Conservation (phyloP, 2,888 invertebrate species). For the Heliconius sara region DNA sequence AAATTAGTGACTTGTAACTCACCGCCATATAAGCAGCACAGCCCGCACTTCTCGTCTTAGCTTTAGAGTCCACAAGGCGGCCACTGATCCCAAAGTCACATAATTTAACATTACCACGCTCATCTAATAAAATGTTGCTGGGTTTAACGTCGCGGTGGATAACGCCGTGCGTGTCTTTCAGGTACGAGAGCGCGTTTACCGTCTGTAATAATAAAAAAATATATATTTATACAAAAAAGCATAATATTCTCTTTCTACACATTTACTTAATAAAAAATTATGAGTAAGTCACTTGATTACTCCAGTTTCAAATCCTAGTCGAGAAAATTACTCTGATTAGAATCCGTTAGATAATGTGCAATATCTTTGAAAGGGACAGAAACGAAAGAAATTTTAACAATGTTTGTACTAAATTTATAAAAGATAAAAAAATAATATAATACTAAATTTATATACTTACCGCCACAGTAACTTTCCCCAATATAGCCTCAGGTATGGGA, state of each 20-base stretch:
- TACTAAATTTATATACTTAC: slow-evolving; percentile 70
- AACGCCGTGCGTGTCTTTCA: slow-evolving; percentile 98
- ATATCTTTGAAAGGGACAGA: background rate
- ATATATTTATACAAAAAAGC: background rate
- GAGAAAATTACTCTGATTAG: background rate
- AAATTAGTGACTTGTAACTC: slow-evolving; percentile 70
- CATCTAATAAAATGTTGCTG: slow-evolving; percentile 98
- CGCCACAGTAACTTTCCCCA: slow-evolving; percentile 98
- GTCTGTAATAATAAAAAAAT: slow-evolving; percentile 83
- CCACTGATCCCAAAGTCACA: slow-evolving; percentile 99
- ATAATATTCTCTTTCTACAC: too few species aligned
- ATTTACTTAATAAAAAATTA: too few species aligned
- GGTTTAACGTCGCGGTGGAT: slow-evolving; percentile 99
- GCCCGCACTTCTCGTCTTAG: slow-evolving; percentile 97
- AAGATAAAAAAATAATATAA: too few species aligned
- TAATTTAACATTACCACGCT: slow-evolving; percentile 96
- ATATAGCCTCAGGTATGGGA: slow-evolving; percentile 97
- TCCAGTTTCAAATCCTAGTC: too few species aligned
- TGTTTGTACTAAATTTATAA: background rate
- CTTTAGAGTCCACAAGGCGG: slow-evolving; percentile 98
- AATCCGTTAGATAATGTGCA: background rate
- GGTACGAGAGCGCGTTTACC: slow-evolving; percentile 97
- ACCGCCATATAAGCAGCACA: slow-evolving; percentile 99
- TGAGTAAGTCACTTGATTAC: too few species aligned
- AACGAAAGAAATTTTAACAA: background rate